Base-by-base conservation (phyloP, 2,888 invertebrate species). In the Sympetrum striolatum region DNA sequence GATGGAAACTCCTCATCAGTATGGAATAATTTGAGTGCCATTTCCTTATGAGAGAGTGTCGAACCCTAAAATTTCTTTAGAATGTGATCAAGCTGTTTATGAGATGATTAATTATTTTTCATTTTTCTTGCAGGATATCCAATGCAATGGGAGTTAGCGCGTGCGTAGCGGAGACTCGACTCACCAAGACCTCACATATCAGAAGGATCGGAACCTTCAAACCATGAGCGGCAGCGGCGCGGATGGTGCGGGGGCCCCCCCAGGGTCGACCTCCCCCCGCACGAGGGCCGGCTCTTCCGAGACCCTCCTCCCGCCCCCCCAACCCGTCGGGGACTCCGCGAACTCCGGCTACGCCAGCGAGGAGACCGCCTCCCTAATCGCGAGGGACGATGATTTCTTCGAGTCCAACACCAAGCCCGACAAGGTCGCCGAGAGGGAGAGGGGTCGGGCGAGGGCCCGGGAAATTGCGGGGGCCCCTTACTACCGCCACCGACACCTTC, bases 241-340 rank as follows among this genome's bases (percentile, higher is more conserved):
- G 91, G 95, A 94, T 86, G 95, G 95, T 93, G 95, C 95, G 90
- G 95, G 94, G 90, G 95, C 95, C 86, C 96, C 96, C 93, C 96
- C 96, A 81, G 96, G 96, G 91, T 96, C 96, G 93, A 96, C 97
- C 92, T 97, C 96, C 94, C 96, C 94, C 97, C 97, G 94, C 97
- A 97, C 91, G 96, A 97, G 91, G 97, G 97, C 92, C 95, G 97
- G 91, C 95, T 98, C 92, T 96, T 96, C 91, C 95, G 96, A 91
- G 95, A 96, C 90, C 95, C 96, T 81, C 94, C 95, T 15, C 95
- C 95, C 93, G 92, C 94, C 95, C 90, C 94, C 95, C 90, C 73
- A 10, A 31, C 94, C 94, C 86, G 93, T 94, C 92, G 94, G 94
- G 92, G 92, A 92, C 92, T 91, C 92, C 92, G 91, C 91, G 48